phyloP scores from a whole-genome alignment of 2,113 vertebrate species.

The Tupaia chinensis region DNA sequence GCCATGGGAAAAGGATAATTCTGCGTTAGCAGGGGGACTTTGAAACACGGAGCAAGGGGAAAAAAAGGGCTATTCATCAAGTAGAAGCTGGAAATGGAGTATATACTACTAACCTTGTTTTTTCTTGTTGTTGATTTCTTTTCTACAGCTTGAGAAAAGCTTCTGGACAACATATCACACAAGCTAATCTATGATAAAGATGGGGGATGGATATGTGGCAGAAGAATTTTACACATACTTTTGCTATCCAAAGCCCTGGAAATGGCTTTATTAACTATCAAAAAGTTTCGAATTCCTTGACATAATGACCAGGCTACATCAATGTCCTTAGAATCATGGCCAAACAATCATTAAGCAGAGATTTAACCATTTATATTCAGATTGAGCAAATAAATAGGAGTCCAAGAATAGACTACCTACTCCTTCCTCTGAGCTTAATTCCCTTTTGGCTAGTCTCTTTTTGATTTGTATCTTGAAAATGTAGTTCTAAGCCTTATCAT shows the following conservation, averaged over 20 bases:
- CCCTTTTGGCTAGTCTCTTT: constrained; percentile 61
- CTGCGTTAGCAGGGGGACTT: constrained; percentile 64
- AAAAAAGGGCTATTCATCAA: constrained; percentile 79
- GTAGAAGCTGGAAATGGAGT: constrained; percentile 77
- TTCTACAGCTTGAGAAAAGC: constrained; percentile 64
- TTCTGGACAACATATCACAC: constrained; percentile 55
- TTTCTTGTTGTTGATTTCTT: neutral
- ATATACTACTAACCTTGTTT: constrained; percentile 75
- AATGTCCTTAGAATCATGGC: constrained; percentile 73
- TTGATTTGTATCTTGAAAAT: constrained; percentile 75
- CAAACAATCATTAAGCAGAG: constrained; percentile 78
- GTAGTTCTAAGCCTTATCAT: constrained; percentile 50
- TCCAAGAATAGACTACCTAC: constrained; percentile 6
- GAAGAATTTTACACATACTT: constrained; percentile 54
- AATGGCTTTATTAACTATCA: constrained; percentile 66
- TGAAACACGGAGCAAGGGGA: constrained; percentile 67
- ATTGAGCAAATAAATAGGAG: constrained; percentile 38
- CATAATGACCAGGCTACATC: constrained; percentile 67
- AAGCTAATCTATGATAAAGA: constrained; percentile 45
- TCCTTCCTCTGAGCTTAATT: constrained; percentile 60
- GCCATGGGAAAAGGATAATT: neutral
- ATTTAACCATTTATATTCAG: constrained; percentile 78
- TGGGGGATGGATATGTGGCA: neutral
- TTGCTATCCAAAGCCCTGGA: constrained; percentile 50
- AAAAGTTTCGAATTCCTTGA: constrained; percentile 74